Evolutionary conservation across 1,140 invertebrate species (phyloP).

Genomic region (Belonocnema kinseyi): DNA sequence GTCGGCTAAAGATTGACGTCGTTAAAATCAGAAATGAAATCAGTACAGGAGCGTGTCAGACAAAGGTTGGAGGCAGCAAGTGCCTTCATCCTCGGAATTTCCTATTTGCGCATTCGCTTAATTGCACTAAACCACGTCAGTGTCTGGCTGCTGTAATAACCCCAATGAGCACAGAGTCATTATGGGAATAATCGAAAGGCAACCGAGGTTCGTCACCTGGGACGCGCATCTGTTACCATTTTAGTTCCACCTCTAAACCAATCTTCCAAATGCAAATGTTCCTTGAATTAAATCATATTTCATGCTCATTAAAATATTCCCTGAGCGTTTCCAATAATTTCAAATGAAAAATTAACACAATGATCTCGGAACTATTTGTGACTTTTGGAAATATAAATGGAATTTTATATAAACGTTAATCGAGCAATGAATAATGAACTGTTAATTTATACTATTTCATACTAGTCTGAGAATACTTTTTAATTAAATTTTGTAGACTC

Average conservation of each 20-base stretch:
- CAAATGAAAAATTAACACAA: no score
- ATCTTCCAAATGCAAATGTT: constrained; percentile 18
- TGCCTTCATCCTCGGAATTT: neutral
- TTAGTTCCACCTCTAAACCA: neutral
- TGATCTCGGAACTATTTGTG: no score
- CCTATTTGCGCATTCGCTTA: constrained; percentile 3
- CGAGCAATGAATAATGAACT: no score
- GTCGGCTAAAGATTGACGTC: constrained; percentile 17
- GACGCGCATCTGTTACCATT: constrained; percentile 20
- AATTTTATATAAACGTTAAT: no score
- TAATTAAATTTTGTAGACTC: no score
- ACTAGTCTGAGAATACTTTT: no score
- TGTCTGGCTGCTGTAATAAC: neutral
- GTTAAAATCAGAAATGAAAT: constrained; percentile 8
- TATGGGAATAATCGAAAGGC: constrained; percentile 8
- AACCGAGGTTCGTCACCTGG: constrained; percentile 3
- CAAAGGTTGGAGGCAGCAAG: neutral
- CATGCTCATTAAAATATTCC: neutral
- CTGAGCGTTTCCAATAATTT: neutral
- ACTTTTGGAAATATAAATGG: no score
- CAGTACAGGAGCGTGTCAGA: neutral
- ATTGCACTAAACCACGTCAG: neutral
- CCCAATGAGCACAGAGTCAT: constrained; percentile 15
- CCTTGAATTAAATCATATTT: neutral
- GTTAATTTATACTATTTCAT: no score